Evolutionary conservation across 2,113 vertebrate species (phyloP).

Genomic region (Podilymbus podiceps): DNA sequence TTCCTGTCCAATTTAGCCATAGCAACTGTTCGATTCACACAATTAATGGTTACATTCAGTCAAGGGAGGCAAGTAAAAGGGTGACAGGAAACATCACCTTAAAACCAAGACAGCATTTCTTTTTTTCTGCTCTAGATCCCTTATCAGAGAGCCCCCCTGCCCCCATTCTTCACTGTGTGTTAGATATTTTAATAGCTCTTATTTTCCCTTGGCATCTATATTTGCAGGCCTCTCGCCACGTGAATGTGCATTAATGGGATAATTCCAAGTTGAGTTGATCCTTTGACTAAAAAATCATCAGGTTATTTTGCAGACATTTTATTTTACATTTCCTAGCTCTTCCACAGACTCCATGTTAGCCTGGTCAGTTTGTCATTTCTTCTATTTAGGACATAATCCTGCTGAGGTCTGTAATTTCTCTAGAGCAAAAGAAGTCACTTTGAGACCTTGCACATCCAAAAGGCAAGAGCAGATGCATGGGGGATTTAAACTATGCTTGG

Average conservation of each 20-base stretch:
- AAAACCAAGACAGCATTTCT: neutral
- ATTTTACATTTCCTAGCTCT: neutral
- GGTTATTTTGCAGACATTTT: neutral
- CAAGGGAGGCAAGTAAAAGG: neutral
- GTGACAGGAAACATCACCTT: neutral
- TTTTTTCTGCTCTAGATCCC: neutral
- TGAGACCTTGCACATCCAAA: neutral
- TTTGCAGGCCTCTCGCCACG: neutral
- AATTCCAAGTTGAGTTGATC: neutral
- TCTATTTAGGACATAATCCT: neutral
- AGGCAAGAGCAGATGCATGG: neutral
- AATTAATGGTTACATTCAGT: constrained; percentile 41
- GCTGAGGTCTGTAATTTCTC: neutral
- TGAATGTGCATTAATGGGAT: neutral
- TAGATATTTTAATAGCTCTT: neutral
- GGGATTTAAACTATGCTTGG: neutral
- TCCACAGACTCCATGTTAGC: neutral
- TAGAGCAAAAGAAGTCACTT: neutral
- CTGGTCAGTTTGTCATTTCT: neutral
- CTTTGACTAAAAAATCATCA: neutral
- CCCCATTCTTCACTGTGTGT: neutral
- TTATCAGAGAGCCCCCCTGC: neutral
- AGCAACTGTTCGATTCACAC: neutral
- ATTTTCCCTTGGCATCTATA: neutral
- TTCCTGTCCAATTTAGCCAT: constrained; percentile 51